These are phyloP conservation scores for Galaxea fascicularis DNA, from an alignment of 92 coral and sea anemone species.

Conservation along the genomic window DNA sequence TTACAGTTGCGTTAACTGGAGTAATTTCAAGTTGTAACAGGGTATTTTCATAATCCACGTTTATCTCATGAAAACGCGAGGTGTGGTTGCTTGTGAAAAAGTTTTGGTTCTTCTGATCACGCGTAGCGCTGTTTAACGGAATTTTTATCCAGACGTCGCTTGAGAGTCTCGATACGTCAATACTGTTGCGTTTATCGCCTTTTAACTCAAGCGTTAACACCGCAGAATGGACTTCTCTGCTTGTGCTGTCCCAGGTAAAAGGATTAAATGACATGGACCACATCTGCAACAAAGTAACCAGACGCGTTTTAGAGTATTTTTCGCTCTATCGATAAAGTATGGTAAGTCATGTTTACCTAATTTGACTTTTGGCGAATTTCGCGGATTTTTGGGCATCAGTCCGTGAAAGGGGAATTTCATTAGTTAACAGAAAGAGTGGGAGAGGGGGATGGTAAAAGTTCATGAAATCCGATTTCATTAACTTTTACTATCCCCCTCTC, in stretches of 20 bases:
- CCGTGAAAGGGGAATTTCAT: no score
- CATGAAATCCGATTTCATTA: no score
- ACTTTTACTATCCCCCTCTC: no score
- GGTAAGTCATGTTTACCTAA: no score
- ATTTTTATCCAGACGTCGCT: conserved; percentile 36
- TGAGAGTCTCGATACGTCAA: conserved; percentile 42
- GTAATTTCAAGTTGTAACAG: conserved; percentile 34
- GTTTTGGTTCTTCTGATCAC: background rate
- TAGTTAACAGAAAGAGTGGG: no score
- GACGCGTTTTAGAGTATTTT: background rate
- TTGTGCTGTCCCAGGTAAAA: conserved; percentile 62
- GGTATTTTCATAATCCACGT: conserved; percentile 11
- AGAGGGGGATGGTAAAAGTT: no score
- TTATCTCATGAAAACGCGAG: conserved; percentile 19
- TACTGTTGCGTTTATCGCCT: conserved; percentile 24
- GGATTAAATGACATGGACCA: conserved; percentile 44
- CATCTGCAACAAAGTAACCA: conserved; percentile 28
- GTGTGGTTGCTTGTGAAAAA: conserved; percentile 19
- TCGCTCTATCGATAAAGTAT: no score
- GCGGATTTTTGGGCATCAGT: no score
- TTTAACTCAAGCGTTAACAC: conserved; percentile 48
- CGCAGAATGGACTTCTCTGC: conserved; percentile 22
- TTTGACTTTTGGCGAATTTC: no score
- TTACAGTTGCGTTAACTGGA: background rate
- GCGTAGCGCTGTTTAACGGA: conserved; percentile 7